These are phyloP conservation scores for Netelia virgata DNA, from an alignment of 2,888 invertebrate species.

Conservation along the genomic window DNA sequence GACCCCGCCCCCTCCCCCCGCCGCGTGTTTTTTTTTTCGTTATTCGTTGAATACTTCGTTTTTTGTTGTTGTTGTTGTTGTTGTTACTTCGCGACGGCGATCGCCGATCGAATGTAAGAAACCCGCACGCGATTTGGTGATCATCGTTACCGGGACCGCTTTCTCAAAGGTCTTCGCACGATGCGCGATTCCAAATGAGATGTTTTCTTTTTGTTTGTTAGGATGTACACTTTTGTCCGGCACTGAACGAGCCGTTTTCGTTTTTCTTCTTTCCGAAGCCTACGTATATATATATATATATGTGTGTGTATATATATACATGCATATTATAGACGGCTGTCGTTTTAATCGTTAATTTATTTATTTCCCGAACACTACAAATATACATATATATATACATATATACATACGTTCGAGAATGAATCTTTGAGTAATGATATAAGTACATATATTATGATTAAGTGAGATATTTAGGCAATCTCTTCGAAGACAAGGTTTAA, in stretches of 20 bases:
- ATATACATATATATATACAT: constrained; percentile 70
- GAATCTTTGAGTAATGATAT: constrained; percentile 65
- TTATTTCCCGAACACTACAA: constrained; percentile 70
- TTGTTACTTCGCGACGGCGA: constrained; percentile 45
- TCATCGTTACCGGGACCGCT: constrained; percentile 24
- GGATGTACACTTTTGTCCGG: constrained; percentile 34
- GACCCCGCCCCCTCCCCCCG: background rate
- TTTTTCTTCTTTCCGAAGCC: constrained; percentile 8
- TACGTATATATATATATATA: constrained; percentile 29
- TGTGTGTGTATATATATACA: constrained; percentile 25
- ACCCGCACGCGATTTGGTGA: constrained; percentile 9
- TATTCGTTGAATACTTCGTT: constrained; percentile 42
- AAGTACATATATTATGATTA: constrained; percentile 56
- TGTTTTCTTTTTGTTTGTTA: constrained; percentile 15
- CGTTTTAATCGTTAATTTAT: constrained; percentile 68
- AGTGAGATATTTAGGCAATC: constrained; percentile 58
- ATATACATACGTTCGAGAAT: constrained; percentile 76
- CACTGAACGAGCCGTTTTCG: constrained; percentile 35
- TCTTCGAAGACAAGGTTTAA: constrained; percentile 53
- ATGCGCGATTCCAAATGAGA: constrained; percentile 50
- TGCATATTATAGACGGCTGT: constrained; percentile 32
- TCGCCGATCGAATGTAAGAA: constrained; percentile 23
- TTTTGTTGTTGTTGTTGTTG: constrained; percentile 32
- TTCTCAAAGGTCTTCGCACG: constrained; percentile 46
- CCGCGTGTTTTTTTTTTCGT: constrained; percentile 51